Conservation (phyloP, 2,888 invertebrate species). For the Caenorhabditis japonica region DNA sequence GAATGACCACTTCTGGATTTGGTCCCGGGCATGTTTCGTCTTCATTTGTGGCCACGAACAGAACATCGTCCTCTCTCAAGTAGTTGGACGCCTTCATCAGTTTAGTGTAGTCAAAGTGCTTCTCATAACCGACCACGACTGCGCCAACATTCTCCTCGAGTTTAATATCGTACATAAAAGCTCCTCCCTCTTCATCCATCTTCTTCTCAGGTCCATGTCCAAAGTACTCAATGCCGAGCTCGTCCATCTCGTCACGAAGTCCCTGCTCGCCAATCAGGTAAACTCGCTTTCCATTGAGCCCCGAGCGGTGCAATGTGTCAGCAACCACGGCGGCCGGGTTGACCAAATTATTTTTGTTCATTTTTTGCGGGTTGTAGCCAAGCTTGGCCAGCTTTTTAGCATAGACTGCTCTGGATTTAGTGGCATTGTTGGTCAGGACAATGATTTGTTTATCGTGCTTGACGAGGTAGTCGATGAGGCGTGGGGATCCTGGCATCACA, state of each 20-base stretch:
- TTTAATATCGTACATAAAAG: conserved; percentile 75
- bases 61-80: conserved; percentile 78
- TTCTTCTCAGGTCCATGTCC: conserved; percentile 77
- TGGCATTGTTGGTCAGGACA: conserved; percentile 89
- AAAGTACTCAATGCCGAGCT: conserved; percentile 81
- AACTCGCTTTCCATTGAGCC: conserved; percentile 68
- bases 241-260: conserved; percentile 87
- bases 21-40: conserved; percentile 87
- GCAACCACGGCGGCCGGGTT: conserved; percentile 76
- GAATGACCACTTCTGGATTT: conserved; percentile 80
- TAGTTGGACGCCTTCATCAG: conserved; percentile 92
- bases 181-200: conserved; percentile 56
- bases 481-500: conserved; percentile 70
- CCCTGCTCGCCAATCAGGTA: conserved; percentile 88
- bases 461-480: conserved; percentile 67
- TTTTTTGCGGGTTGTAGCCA: conserved; percentile 81
- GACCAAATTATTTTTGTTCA: conserved; percentile 70
- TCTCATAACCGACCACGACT: conserved; percentile 94
- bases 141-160: conserved; percentile 83
- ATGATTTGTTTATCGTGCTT: conserved; percentile 79
- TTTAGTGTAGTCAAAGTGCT: conserved; percentile 91
- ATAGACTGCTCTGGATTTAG: conserved; percentile 85
- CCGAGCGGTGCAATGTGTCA: conserved; percentile 66
- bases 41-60: conserved; percentile 91
- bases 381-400: conserved; percentile 84